Base-by-base conservation (phyloP, 2,888 invertebrate genomes). In the Drosophila nigricruria region DNA sequence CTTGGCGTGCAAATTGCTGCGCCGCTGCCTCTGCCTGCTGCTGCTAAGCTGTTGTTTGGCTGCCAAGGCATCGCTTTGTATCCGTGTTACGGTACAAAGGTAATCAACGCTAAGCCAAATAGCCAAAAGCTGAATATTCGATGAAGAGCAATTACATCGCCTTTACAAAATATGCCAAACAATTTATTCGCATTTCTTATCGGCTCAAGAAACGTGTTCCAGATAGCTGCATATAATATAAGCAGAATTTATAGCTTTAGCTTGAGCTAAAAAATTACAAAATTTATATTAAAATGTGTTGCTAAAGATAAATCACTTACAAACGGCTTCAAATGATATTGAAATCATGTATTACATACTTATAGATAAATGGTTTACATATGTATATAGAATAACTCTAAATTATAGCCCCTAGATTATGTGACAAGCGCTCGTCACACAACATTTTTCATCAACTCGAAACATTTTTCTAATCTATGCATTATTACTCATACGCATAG, bases 1-100 rank as follows among this genome's bases (percentile, higher is more conserved):
- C 63, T 71, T 75, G 77, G 49, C 66, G 61, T 75, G 71, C 71
- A 79, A 77, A 75, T 79, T 79, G 80, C 63, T 61, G 36, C 27
- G 58, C 59, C 53, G 40, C 53, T 23, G 58, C 59, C 50, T 62
- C 65, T 57, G 60, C n/a, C 64, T 50, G 27, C 63, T 59, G 53
- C 50, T 63, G 62, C 57, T 63, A 56, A 61, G 66, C 70, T 54
- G 27, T 66, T 70, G 58, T 61, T 63, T 56, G 43, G 23, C 50
- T 65, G 58, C 14, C 45, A 53, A 38, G 67, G 59, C 54, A 63
- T 78, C 61, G 65, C 42, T 62, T 72, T 69, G 60, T 64, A 47
- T 43, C 16, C 53, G 47, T 65, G 58, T 57, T 30, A 58, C 40
- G 27, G 18, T 40, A 56, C 60, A 70, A 43, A 43, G 77, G 57